Base-by-base conservation (phyloP, 2,888 invertebrate species). In the Theodoxus fluviatilis region DNA sequence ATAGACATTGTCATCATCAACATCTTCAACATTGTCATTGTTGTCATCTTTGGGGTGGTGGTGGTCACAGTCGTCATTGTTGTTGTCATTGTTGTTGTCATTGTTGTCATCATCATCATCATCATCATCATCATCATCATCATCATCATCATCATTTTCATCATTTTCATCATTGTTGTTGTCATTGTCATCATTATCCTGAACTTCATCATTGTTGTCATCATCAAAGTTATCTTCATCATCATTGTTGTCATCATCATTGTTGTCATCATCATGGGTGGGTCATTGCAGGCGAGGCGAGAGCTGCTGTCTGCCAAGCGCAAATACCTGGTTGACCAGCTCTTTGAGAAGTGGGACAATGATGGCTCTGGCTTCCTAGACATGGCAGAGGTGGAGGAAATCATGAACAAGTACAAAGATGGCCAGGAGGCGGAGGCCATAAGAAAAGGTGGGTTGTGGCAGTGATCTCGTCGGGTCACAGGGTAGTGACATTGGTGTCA, bases 281-380 rank as follows among this genome's bases (percentile, higher is more conserved):
- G 47, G n/a, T n/a, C n/a, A n/a, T 28, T 22, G 12, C 69, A 86
- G 85, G 85, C 84, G 0, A 75, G 82, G 18, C 79, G 79, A 67
- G 84, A 85, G 59, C 81, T 80, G 0, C 75, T 80, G 72, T 79
- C 81, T 9, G 81, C 82, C 28, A 83, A 83, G 69, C 76, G 84
- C 18, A 85, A 85, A 75, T 74, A 79, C 55, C 73, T 81, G 75
- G 75, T 86, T 57, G 84, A 87, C 74, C 75, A 76, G 40, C 75
- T 87, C 75, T 87, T 87, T 83, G 86, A 87, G 75, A 85, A 84
- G 73, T 86, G 86, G 85, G 87, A 87, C 76, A 87, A 87, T 73
- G 87, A 87, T 59, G 86, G 85, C 0, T 83, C 84, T 18, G 87
- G 87, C 0, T 84, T 79, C 72, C 76, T 87, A 15, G 84, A 85